Percentiles rank a stretch among this genome's conserved stretches.
phyloP scores from a whole-genome alignment of 2,797 vertebrate species.

The Danionella dracula region DNA sequence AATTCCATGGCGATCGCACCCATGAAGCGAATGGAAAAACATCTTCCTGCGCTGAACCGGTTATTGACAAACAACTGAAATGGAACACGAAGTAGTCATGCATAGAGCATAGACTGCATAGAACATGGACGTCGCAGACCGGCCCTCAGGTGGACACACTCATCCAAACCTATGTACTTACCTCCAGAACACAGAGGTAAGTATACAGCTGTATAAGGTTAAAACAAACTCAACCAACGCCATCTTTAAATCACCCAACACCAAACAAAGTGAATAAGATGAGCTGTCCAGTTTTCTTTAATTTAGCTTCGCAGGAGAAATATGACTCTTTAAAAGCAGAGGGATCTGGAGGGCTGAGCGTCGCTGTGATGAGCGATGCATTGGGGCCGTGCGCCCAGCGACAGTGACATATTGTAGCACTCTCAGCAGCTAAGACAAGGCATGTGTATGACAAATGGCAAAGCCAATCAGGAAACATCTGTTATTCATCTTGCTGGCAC shows the following conservation, averaged over 20 bases:
- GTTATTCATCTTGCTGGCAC: slow-evolving; percentile 61
- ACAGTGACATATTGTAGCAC: slow-evolving; percentile 66
- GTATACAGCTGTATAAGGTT: neutral
- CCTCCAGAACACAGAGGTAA: too few relatives aligned
- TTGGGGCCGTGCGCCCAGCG: slow-evolving; percentile 41
- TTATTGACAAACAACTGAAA: too few relatives aligned
- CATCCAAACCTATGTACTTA: too few relatives aligned
- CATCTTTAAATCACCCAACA: too few relatives aligned
- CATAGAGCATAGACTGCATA: too few relatives aligned
- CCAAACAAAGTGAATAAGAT: too few relatives aligned
- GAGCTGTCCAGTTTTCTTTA: slow-evolving; percentile 44
- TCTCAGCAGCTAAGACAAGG: slow-evolving; percentile 56
- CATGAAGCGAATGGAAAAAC: too few relatives aligned
- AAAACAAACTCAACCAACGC: slow-evolving; percentile 18
- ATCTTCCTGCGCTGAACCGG: too few relatives aligned
- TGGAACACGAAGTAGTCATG: too few relatives aligned
- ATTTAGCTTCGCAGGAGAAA: slow-evolving; percentile 36
- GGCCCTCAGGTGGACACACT: too few relatives aligned
- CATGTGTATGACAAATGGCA: slow-evolving; percentile 68
- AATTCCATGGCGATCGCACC: too few relatives aligned
- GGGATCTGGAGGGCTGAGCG: slow-evolving; percentile 46
- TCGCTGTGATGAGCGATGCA: slow-evolving; percentile 56
- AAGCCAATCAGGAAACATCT: slow-evolving; percentile 66
- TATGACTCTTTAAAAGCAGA: slow-evolving; percentile 39
- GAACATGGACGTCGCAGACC: too few relatives aligned